Evolutionary conservation across 2,113 vertebrate genomes (phyloP).

Genomic region (Sphaerodactylus townsendi): DNA sequence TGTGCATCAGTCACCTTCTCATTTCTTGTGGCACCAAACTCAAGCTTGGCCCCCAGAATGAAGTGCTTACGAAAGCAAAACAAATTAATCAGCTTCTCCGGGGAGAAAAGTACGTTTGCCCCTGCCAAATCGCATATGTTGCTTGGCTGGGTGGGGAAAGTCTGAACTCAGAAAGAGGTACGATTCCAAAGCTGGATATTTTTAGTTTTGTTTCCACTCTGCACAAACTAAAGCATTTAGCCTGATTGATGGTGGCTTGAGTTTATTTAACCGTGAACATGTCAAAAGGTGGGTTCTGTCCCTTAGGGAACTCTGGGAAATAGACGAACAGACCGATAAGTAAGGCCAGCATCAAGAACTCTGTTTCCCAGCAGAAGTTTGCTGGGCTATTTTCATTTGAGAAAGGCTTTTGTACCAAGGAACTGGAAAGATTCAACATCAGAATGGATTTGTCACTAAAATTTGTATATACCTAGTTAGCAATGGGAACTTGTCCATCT

Average conservation of each 20-base stretch:
- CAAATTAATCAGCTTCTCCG: background rate
- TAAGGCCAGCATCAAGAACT: background rate
- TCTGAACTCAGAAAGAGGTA: background rate
- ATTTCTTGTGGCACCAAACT: too few species aligned
- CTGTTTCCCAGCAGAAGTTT: background rate
- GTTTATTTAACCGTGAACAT: constrained; percentile 1
- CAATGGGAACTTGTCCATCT: too few species aligned
- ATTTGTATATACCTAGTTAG: too few species aligned
- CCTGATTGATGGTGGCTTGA: background rate
- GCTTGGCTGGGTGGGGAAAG: background rate
- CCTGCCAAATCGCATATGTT: background rate
- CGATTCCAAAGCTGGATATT: background rate
- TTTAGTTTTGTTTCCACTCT: background rate
- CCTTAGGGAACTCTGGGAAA: constrained; percentile 2
- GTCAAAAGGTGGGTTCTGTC: constrained; percentile 3
- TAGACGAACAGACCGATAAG: background rate
- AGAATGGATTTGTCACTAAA: too few species aligned
- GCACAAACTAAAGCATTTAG: background rate
- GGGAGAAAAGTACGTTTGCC: background rate
- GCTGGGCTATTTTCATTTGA: background rate
- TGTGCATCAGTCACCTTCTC: too few species aligned
- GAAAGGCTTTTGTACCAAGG: background rate
- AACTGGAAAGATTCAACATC: background rate
- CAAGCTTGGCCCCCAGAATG: background rate
- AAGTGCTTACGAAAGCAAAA: background rate